phyloP scores from a whole-genome alignment of 30 jellyfish, hydroid and myxozoan species.

The Hydractinia echinata region DNA sequence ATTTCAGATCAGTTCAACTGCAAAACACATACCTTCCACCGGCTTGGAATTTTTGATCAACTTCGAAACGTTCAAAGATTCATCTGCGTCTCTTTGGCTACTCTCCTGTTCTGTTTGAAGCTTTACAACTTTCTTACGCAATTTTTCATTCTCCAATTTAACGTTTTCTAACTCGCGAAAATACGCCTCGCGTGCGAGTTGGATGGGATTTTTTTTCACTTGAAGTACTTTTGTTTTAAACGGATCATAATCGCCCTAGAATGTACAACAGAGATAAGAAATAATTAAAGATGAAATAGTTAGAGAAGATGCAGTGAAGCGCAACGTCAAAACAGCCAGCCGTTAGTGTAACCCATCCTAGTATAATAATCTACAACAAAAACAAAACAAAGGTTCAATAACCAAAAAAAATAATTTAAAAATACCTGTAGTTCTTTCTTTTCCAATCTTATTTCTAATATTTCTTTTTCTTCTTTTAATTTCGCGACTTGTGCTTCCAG shows the following conservation, averaged over 20 bases:
- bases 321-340: too few species aligned
- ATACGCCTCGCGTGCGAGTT: constrained; percentile 44
- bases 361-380: background rate
- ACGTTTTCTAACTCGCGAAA: constrained; percentile 49
- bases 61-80: constrained; percentile 30
- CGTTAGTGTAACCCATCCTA: background rate
- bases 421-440: constrained; percentile 64
- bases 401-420: background rate
- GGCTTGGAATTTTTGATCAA: constrained; percentile 35
- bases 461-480: constrained; percentile 47
- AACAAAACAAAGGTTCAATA: background rate
- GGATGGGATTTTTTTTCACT: constrained; percentile 54
- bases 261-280: background rate
- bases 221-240: constrained; percentile 73
- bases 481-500: constrained; percentile 23
- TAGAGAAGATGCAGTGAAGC: too few species aligned
- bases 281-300: background rate
- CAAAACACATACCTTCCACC: constrained; percentile 25
- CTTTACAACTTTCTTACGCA: constrained; percentile 38
- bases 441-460: constrained; percentile 53
- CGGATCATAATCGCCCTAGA: constrained; percentile 87
- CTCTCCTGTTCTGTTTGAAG: constrained; percentile 15
- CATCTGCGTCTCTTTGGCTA: constrained; percentile 19
- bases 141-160: constrained; percentile 52
- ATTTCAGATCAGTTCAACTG: too few species aligned